Percentiles rank a stretch among this genome's conserved stretches.
phyloP scores from a whole-genome alignment of 2,888 invertebrate genomes.

The Aquatica leii region DNA sequence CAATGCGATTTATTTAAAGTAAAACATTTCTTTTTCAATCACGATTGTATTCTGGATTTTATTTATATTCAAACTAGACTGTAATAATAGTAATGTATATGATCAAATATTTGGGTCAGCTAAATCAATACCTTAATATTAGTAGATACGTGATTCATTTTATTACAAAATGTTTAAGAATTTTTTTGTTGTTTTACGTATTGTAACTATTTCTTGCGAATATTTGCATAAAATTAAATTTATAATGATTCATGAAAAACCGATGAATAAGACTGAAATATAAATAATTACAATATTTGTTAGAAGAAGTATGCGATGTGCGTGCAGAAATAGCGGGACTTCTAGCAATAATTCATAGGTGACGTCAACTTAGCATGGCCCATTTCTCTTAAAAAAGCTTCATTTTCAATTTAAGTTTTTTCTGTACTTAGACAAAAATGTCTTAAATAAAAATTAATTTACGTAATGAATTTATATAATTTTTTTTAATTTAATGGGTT shows the following conservation, averaged over 20 bases:
- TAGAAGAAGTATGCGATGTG: constrained; percentile 23
- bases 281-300: constrained; percentile 1
- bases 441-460: no score
- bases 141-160: constrained; percentile 18
- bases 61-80: neutral
- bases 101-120: constrained; percentile 25
- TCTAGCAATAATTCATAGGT: constrained; percentile 33
- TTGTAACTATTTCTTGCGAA: constrained; percentile 6
- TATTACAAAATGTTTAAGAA: constrained; percentile 14
- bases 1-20: constrained; percentile 15
- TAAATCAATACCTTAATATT: constrained; percentile 20
- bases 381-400: constrained; percentile 50
- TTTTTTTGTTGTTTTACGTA: constrained; percentile 16
- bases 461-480: no score
- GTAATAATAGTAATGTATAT: neutral
- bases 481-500: no score
- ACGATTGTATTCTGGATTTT: neutral
- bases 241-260: neutral
- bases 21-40: neutral
- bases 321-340: constrained; percentile 34
- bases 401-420: constrained; percentile 50
- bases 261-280: constrained; percentile 3
- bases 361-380: constrained; percentile 47
- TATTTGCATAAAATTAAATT: constrained; percentile 7
- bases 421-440: constrained; percentile 48